Base-by-base conservation (phyloP, 2,888 invertebrate genomes). In the Hyppa rectilinea region DNA sequence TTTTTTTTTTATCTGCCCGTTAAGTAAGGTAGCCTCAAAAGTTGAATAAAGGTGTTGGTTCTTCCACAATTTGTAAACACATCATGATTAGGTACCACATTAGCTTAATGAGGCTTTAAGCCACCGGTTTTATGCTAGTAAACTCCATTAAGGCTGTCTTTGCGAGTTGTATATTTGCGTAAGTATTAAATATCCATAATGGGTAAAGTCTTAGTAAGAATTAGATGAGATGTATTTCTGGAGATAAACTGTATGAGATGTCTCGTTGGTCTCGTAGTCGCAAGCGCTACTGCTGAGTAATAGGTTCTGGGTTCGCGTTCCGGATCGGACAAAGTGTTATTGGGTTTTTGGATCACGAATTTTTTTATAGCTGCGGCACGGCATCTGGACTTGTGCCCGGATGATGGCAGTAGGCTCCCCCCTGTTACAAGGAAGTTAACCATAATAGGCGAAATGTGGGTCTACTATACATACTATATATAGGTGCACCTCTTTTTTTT, bases 101-200 rank as follows among this genome's bases (percentile, higher is more conserved):
- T 74, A 78, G 65, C 61, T 12, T 59, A 76, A 76, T 78, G 76
- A 76, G 65, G 58, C 65, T 59, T 61, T 40, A 65, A 65, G 65
- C 43, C 36, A 59, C 80, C 65, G 61, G 66, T 78, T 81, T 75
- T 82, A 70, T 79, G 58, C 58, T 7, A 61, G 47, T 64, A 61
- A 62, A 59, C 26, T 70, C 70, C 43, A 70, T 75, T 76, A 59
- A 10, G 29, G 9, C 23, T 36, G 31, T 38, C 23, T 71, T 20
- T 49, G 14, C 26, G 36, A 40, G 34, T 45, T 71, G 34, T 47
- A 2, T 60, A 64, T 76, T 78, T 71, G 70, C 20, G 23, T 60
- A 56, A 38, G 20, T 20, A 56, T 38, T 63, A 23, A n/a, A 26
- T 55, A 45, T 55, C 9, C 40, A 23, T 29, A 45, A 56, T 49